Base-by-base conservation (phyloP, 2,888 invertebrate species). In the Alloscopus bannaensis region DNA sequence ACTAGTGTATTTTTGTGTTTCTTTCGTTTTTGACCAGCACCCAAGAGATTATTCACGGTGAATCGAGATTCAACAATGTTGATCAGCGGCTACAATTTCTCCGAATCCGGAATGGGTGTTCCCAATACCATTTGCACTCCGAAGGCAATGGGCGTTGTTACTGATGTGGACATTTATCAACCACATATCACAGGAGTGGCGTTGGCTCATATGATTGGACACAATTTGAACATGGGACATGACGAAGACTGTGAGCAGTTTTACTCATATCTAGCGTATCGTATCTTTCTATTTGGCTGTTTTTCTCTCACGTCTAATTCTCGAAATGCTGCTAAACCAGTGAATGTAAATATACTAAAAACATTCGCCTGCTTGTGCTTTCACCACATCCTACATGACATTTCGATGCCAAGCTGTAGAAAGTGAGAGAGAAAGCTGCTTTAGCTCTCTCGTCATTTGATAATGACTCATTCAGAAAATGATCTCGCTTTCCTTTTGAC, bases 131-230 rank as follows among this genome's bases (percentile, higher is more conserved):
- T 98, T 84, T 99, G 99, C 90, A 97, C 96, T 42, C 92, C 94
- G 26, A 94, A 95, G 29, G 97, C 97, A 82, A 95, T 99, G 87
- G 96, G 96, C 87, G 96, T 97, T 87, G 97, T 97, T 89, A 93
- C 96, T 81, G 97, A 96, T 89, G 93, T 95, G 3, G 95, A 83
- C 66, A 83, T 83, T 78, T 82, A 86, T 82, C 83, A 86, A 76
- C 81, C 81, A 31, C 97, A 98, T 88, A 92, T 97, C 78, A 91
- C 96, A 36, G 98, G 97, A n/a, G 96, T 96, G 57, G 95, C 97
- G 59, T 94, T 98, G 93, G 96, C 98, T 42, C 99, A 99, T 88
- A 97, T 98, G 95, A 95, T 98, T 86, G 98, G 98, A 18, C 99
- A 99, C 88, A 97, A 97, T 88, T 94, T 99, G 87, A 98, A 99